A percentile compares a stretch with the other conserved stretches of the same genome.
phyloP scores from a whole-genome alignment of 2,888 invertebrate species.

The Agelastica alni region DNA sequence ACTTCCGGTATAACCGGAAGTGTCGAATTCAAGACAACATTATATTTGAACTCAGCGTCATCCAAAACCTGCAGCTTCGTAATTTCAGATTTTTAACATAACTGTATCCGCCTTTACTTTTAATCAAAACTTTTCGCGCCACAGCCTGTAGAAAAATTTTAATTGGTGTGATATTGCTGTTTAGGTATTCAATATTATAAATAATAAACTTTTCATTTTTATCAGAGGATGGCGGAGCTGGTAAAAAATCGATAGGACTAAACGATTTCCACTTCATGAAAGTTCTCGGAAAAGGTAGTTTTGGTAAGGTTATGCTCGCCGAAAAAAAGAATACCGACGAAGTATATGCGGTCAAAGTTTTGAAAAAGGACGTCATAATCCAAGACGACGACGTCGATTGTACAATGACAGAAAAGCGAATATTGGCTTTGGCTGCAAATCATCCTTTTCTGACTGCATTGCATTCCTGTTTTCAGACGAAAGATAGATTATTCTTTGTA shows the following conservation, averaged over 20 bases:
- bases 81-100: too few relatives aligned
- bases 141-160: too few relatives aligned
- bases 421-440: conserved; percentile 93
- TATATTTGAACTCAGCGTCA: too few relatives aligned
- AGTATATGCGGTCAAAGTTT: conserved; percentile 84
- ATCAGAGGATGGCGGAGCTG: conserved; percentile 23
- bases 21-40: too few relatives aligned
- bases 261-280: conserved; percentile 97
- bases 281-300: conserved; percentile 98
- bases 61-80: too few relatives aligned
- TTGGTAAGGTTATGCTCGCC: conserved; percentile 98
- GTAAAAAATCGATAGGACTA: conserved; percentile 66
- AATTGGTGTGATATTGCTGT: too few relatives aligned
- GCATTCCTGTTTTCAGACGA: conserved; percentile 96
- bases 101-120: too few relatives aligned
- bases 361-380: conserved; percentile 97
- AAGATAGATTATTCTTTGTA: conserved; percentile 88
- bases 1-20: too few relatives aligned
- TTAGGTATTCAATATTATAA: too few relatives aligned
- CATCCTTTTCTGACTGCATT: conserved; percentile 98
- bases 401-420: conserved; percentile 98
- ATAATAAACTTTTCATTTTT: too few relatives aligned
- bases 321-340: conserved; percentile 93
- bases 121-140: too few relatives aligned
- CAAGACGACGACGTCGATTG: conserved; percentile 99